These are phyloP conservation scores for Sarotherodon lohbergeri DNA, from an alignment of 2,113 vertebrate genomes.

Conservation along the genomic window DNA sequence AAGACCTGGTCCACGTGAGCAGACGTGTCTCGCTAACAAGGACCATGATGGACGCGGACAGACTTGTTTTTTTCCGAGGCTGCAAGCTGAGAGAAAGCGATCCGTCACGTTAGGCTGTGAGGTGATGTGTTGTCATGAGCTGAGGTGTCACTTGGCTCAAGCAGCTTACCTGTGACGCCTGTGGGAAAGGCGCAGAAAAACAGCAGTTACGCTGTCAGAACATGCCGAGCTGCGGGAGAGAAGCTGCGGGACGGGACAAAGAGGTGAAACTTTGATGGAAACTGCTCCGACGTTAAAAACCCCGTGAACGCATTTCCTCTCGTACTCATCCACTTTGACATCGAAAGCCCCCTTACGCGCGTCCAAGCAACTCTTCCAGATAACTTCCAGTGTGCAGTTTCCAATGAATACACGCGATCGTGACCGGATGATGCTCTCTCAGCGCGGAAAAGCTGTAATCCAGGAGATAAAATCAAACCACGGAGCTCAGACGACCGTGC, in stretches of 20 bases:
- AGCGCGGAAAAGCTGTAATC: background rate
- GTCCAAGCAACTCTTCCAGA: background rate
- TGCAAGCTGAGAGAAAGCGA: background rate
- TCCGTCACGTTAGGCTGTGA: background rate
- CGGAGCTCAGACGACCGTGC: background rate
- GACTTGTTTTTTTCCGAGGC: background rate
- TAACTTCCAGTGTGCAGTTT: slow-evolving; percentile 13
- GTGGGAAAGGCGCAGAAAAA: background rate
- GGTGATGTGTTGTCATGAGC: background rate
- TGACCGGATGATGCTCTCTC: background rate
- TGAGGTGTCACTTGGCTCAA: background rate
- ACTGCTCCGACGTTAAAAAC: background rate
- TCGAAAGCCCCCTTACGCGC: background rate
- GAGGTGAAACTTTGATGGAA: slow-evolving; percentile 12
- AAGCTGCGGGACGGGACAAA: background rate
- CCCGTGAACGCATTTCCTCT: background rate
- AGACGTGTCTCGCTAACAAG: background rate
- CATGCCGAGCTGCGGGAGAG: background rate
- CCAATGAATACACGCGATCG: slow-evolving; percentile 22
- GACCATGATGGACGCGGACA: slow-evolving; percentile 15
- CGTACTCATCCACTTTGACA: background rate
- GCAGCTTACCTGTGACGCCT: slow-evolving; percentile 9
- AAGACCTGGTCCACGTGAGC: background rate
- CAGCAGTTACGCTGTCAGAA: background rate
- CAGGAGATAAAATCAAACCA: background rate